Evolutionary conservation across 1,140 invertebrate species (phyloP).

Genomic region (Drosophila malerkotliana): DNA sequence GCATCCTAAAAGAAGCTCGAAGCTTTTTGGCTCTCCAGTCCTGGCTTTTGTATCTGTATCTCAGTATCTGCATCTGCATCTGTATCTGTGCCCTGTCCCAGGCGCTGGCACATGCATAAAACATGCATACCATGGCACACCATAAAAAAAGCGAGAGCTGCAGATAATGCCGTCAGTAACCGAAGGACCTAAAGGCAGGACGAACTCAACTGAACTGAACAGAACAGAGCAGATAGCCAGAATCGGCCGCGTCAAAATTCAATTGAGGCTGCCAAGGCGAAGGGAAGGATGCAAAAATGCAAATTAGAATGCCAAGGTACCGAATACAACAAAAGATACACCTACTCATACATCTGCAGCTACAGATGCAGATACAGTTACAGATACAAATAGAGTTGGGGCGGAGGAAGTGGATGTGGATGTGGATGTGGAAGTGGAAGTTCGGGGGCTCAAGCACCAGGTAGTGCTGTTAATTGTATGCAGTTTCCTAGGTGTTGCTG

Average conservation of each 20-base stretch:
- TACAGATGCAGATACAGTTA: constrained; percentile 17
- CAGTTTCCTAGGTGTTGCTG: constrained; percentile 67
- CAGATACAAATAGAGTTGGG: constrained; percentile 11
- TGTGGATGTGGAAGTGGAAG: not conserved
- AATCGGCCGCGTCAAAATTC: constrained; percentile 72
- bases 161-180: constrained; percentile 46
- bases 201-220: constrained; percentile 27
- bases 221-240: constrained; percentile 27
- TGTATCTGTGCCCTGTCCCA: constrained; percentile 31
- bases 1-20: constrained; percentile 2
- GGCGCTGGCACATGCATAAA: constrained; percentile 63
- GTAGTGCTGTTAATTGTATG: constrained; percentile 68
- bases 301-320: constrained; percentile 64
- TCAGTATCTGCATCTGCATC: constrained; percentile 23
- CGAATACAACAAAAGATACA: constrained; percentile 23
- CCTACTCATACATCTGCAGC: not conserved
- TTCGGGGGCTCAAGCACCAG: not conserved
- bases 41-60: constrained; percentile 16
- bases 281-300: constrained; percentile 53
- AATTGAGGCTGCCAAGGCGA: constrained; percentile 59
- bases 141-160: constrained; percentile 19
- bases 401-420: not conserved
- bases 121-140: constrained; percentile 43
- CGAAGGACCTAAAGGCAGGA: constrained; percentile 33
- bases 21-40: constrained; percentile 20